A percentile compares a stretch with the other conserved stretches of the same genome.
Conservation (phyloP, 2,113 vertebrate species). For the Bettongia penicillata region DNA sequence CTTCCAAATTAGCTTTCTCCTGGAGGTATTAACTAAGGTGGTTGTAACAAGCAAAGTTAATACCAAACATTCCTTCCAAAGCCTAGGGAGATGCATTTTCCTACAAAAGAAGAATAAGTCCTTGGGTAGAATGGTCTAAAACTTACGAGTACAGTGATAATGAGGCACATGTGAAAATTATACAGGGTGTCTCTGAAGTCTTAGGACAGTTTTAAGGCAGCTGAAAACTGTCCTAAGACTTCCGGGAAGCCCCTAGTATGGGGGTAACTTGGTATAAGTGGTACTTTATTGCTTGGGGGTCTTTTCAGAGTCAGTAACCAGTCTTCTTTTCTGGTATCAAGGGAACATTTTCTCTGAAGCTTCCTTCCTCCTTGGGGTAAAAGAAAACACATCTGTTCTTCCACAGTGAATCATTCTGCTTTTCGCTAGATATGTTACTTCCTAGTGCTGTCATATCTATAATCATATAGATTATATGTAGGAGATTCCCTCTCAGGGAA, state of each 20-base stretch:
- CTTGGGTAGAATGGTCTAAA: background rate
- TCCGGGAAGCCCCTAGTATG: background rate
- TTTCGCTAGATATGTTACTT: background rate
- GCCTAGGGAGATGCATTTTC: background rate
- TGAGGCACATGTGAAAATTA: background rate
- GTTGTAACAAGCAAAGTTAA: background rate
- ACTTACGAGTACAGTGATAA: background rate
- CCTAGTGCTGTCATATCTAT: background rate
- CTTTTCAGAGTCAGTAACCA: background rate
- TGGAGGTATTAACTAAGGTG: background rate
- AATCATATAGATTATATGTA: background rate
- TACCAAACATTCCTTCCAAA: background rate
- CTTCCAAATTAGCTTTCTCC: background rate
- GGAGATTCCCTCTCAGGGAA: background rate
- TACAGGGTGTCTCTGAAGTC: background rate
- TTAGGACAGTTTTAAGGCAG: background rate
- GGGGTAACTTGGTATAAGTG: background rate
- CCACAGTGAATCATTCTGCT: background rate
- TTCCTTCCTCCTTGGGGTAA: background rate
- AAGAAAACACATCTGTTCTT: background rate
- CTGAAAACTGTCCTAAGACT: background rate
- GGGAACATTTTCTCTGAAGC: background rate
- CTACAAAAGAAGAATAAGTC: background rate
- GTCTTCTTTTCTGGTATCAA: background rate
- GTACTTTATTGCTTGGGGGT: background rate